phyloP scores from a whole-genome alignment of 2,797 vertebrate species.

The Epinephelus awoara region DNA sequence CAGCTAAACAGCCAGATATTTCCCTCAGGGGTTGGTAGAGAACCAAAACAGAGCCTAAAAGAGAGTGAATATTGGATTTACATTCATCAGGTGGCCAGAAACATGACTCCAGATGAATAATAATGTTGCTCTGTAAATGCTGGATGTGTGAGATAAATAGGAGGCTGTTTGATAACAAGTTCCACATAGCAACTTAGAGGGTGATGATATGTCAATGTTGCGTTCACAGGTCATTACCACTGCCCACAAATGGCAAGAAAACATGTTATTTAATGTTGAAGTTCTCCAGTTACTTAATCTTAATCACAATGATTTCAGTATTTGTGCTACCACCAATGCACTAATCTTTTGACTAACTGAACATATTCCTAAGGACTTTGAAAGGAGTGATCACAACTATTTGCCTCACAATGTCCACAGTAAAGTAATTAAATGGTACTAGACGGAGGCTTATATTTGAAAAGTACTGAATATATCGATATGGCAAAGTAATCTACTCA shows the following conservation, averaged over 20 bases:
- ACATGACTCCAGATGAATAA: slow-evolving; percentile 22
- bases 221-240: no score
- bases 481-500: slow-evolving; percentile 26
- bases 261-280: neutral
- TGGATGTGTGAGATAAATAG: no score
- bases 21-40: slow-evolving; percentile 3
- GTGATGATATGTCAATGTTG: no score
- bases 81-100: slow-evolving; percentile 11
- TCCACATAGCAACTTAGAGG: no score
- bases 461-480: slow-evolving; percentile 12
- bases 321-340: neutral
- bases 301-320: neutral
- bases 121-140: neutral
- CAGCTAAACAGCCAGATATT: neutral
- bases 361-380: neutral
- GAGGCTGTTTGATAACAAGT: no score
- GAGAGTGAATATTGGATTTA: slow-evolving; percentile 3
- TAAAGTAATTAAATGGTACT: neutral
- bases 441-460: slow-evolving; percentile 17
- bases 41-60: slow-evolving; percentile 7
- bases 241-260: no score
- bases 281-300: neutral
- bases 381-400: neutral
- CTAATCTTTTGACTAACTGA: slow-evolving; percentile 13
- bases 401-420: neutral